Evolutionary conservation across 2,888 invertebrate genomes (phyloP).

Genomic region (Gonocerus acuteangulatus): DNA sequence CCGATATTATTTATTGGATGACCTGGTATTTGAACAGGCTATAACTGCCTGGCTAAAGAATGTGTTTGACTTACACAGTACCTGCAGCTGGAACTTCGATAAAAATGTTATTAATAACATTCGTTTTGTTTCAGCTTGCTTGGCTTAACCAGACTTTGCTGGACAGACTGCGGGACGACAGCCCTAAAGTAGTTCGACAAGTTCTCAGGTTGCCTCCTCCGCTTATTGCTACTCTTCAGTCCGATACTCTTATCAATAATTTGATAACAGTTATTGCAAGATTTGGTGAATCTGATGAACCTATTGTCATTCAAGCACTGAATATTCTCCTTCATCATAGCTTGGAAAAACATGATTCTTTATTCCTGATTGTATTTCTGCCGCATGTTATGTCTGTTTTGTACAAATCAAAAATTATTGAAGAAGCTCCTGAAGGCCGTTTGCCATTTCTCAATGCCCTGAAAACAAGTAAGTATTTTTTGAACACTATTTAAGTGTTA

Average conservation of each 20-base stretch:
- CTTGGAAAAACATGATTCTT: background rate
- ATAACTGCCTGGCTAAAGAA: no score
- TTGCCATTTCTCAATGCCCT: background rate
- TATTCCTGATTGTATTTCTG: slow-evolving; percentile 5
- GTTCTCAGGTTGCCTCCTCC: slow-evolving; percentile 21
- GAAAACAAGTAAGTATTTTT: slow-evolving; percentile 6
- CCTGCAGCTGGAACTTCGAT: no score
- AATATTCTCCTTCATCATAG: background rate
- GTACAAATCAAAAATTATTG: slow-evolving; percentile 10
- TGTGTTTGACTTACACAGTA: no score
- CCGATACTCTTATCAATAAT: slow-evolving; percentile 21
- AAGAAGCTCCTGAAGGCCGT: background rate
- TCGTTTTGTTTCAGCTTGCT: slow-evolving; percentile 28
- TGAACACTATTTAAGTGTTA: background rate
- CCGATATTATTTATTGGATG: no score
- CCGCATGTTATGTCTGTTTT: background rate
- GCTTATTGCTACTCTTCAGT: slow-evolving; percentile 19
- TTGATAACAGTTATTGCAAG: slow-evolving; percentile 25
- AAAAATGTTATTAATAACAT: background rate
- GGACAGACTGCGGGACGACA: slow-evolving; percentile 61
- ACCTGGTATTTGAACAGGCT: no score
- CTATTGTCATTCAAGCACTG: slow-evolving; percentile 15
- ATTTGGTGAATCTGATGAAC: slow-evolving; percentile 13
- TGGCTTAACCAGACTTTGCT: slow-evolving; percentile 51
- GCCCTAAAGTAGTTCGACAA: slow-evolving; percentile 41